Evolutionary conservation across 2,797 vertebrate genomes (phyloP).

Genomic region (Neosilurus hyrtlii): DNA sequence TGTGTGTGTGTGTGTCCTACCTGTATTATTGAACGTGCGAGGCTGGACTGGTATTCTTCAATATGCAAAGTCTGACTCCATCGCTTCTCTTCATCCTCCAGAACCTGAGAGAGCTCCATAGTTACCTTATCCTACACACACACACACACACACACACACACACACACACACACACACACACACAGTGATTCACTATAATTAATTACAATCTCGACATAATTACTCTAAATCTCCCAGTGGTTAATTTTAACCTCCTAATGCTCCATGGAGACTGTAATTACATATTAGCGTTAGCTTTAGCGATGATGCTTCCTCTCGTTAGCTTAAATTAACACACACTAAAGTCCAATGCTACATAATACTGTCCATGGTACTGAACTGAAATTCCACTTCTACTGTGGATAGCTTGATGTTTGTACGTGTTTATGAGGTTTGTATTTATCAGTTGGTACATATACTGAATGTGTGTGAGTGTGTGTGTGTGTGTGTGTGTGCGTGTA

Average conservation of each 20-base stretch:
- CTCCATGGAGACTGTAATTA: conserved; percentile 3
- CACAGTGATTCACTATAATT: not conserved
- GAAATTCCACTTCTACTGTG: not conserved
- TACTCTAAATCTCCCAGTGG: not conserved
- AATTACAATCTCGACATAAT: conserved; percentile 2
- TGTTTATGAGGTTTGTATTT: not conserved
- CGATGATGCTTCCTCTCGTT: not conserved
- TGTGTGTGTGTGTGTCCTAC: conserved; percentile 53
- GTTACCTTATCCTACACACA: conserved; percentile 74
- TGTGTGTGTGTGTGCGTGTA: conserved; percentile 10
- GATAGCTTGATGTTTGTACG: not conserved
- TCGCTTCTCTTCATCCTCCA: conserved; percentile 77
- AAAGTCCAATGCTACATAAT: not conserved
- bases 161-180: not conserved
- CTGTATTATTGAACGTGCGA: conserved; percentile 76
- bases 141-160: conserved; percentile 26
- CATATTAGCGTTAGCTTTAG: not conserved
- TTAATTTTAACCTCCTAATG: conserved; percentile 4
- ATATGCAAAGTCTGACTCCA: conserved; percentile 77
- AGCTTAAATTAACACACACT: not conserved
- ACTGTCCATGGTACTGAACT: conserved; percentile 21
- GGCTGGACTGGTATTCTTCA: conserved; percentile 75
- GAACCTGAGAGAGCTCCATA: conserved; percentile 72
- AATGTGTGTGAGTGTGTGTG: conserved; percentile 11
- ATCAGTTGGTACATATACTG: not conserved